Percentiles rank a stretch among this genome's conserved stretches.
Evolutionary conservation across 2,888 invertebrate genomes (phyloP).

Genomic region (Troides oblongomaculatus): DNA sequence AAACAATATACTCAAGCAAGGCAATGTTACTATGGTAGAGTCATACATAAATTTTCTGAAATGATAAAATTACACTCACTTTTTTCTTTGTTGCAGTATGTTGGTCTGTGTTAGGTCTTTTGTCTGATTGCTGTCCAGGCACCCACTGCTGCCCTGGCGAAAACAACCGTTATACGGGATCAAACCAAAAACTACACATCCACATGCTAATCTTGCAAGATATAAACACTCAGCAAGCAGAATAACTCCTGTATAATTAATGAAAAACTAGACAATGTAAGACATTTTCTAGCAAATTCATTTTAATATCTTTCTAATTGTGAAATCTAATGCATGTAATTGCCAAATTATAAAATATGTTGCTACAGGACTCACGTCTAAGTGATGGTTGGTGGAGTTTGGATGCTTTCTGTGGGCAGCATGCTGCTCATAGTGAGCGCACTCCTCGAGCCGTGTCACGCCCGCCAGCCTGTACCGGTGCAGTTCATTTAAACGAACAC

Average conservation of each 20-base stretch:
- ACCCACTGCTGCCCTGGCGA: conserved; percentile 91
- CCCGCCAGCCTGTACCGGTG: conserved; percentile 91
- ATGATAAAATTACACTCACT: conserved; percentile 44
- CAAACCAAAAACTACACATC: conserved; percentile 61
- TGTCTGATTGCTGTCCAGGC: conserved; percentile 76
- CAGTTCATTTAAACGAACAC: conserved; percentile 89
- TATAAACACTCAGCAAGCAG: conserved; percentile 6
- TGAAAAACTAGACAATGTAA: too few species aligned
- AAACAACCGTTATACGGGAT: conserved; percentile 74
- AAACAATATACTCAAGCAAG: too few species aligned
- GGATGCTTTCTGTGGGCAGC: conserved; percentile 81
- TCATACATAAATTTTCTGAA: too few species aligned
- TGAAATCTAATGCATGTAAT: too few species aligned
- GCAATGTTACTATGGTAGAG: too few species aligned
- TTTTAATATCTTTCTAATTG: too few species aligned
- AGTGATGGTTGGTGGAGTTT: conserved; percentile 69
- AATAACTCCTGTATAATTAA: background rate
- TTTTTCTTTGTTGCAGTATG: conserved; percentile 83
- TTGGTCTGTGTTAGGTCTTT: conserved; percentile 77
- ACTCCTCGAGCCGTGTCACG: conserved; percentile 89
- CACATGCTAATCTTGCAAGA: conserved; percentile 20
- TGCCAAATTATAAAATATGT: background rate
- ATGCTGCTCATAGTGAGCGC: conserved; percentile 92
- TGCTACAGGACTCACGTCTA: conserved; percentile 76
- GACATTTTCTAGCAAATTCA: too few species aligned